Evolutionary conservation across 1,140 invertebrate genomes (phyloP).

Genomic region (Triops cancriformis): DNA sequence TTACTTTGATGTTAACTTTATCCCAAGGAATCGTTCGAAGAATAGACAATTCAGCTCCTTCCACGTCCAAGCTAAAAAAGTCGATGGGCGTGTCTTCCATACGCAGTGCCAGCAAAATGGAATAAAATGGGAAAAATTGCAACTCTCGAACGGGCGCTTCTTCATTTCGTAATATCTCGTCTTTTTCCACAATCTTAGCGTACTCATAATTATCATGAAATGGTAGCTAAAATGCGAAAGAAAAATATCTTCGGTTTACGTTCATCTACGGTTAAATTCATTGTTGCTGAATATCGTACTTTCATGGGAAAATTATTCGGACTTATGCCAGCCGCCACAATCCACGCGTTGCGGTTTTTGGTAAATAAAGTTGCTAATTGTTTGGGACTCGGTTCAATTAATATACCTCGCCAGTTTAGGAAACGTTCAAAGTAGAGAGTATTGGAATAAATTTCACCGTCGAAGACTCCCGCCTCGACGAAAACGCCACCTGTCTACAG

Average conservation of each 20-base stretch:
- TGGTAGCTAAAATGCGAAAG: background rate
- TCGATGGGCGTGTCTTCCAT: constrained; percentile 42
- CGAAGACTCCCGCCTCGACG: constrained; percentile 29
- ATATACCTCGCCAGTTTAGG: constrained; percentile 27
- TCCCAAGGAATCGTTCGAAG: constrained; percentile 35
- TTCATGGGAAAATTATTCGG: background rate
- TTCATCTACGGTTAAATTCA: background rate
- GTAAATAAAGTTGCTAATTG: constrained; percentile 27
- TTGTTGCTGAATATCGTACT: background rate
- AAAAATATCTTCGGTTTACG: background rate
- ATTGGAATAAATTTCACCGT: constrained; percentile 31
- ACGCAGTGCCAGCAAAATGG: constrained; percentile 37
- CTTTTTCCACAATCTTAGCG: background rate
- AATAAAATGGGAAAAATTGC: constrained; percentile 38
- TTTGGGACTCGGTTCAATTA: constrained; percentile 28
- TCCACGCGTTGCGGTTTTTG: constrained; percentile 29
- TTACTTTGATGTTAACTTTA: constrained; percentile 24
- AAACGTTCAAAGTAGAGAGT: constrained; percentile 29
- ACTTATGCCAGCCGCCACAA: constrained; percentile 19
- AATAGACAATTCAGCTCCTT: constrained; percentile 37
- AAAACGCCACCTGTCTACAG: background rate
- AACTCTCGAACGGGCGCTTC: constrained; percentile 19
- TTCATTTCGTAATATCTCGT: background rate
- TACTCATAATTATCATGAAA: background rate
- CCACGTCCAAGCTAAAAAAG: constrained; percentile 39